Evolutionary conservation across 2,888 invertebrate genomes (phyloP).

Genomic region (Athalia circularis): DNA sequence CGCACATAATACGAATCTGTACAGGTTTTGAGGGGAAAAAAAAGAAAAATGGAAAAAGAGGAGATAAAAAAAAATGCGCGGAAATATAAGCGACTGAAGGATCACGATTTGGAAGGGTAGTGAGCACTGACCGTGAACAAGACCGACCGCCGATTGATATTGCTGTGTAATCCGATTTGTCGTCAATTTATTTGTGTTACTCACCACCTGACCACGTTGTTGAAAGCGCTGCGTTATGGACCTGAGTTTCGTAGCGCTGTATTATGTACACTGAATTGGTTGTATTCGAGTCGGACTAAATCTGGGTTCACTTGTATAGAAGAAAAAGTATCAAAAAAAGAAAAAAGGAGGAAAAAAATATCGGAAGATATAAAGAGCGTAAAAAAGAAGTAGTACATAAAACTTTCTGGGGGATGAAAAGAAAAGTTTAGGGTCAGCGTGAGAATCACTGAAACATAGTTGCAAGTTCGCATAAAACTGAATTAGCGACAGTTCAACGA

Average conservation of each 20-base stretch:
- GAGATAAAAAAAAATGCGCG: neutral
- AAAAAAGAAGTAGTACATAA: neutral
- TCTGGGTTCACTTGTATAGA: neutral
- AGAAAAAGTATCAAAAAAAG: neutral
- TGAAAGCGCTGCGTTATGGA: neutral
- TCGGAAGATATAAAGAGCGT: neutral
- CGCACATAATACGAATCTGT: too few relatives aligned
- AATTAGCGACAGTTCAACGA: slow-evolving; percentile 56
- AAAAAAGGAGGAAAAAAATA: slow-evolving; percentile 5
- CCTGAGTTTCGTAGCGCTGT: slow-evolving; percentile 29
- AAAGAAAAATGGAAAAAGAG: too few relatives aligned
- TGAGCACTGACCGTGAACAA: neutral
- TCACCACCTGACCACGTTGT: slow-evolving; percentile 15
- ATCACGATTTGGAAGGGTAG: neutral
- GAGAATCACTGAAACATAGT: neutral
- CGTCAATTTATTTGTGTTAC: slow-evolving; percentile 53
- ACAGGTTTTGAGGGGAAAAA: too few relatives aligned
- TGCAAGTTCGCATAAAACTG: slow-evolving; percentile 51
- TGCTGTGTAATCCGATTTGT: slow-evolving; percentile 53
- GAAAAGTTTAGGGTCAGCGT: neutral
- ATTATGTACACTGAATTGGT: slow-evolving; percentile 37
- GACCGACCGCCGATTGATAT: slow-evolving; percentile 32
- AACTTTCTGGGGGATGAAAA: neutral
- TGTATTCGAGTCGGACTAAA: slow-evolving; percentile 20
- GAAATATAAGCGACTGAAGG: neutral